A percentile compares a stretch with the other conserved stretches of the same genome.
Conservation (phyloP, 2,113 vertebrate genomes). For the Plecotus auritus region DNA sequence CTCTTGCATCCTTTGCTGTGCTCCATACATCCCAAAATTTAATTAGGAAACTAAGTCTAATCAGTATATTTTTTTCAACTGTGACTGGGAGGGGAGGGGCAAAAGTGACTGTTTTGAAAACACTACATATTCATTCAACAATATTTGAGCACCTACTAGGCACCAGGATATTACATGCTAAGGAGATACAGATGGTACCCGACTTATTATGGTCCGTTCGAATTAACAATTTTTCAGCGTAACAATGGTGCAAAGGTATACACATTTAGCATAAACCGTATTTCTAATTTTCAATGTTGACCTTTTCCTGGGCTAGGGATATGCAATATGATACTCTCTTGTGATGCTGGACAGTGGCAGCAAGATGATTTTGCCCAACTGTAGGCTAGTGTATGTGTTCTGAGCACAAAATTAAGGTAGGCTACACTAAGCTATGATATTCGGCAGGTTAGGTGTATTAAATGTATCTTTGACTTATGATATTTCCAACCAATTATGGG, state of each 20-base stretch:
- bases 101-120: neutral
- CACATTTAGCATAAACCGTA: neutral
- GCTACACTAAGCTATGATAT: neutral
- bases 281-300: neutral
- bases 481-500: neutral
- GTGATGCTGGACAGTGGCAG: neutral
- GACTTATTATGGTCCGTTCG: neutral
- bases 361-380: neutral
- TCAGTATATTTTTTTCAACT: neutral
- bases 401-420: neutral
- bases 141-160: neutral
- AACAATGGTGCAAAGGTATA: neutral
- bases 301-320: neutral
- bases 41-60: neutral
- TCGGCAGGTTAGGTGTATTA: neutral
- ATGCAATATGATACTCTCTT: neutral
- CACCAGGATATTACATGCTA: neutral
- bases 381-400: neutral
- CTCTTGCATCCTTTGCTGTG: neutral
- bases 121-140: neutral
- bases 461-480: neutral
- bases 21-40: neutral
- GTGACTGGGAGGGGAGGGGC: neutral
- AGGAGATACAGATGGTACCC: neutral
- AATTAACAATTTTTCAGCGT: neutral